A percentile compares a stretch with the other conserved stretches of the same genome.
phyloP scores from a whole-genome alignment of 2,113 vertebrate species.

The Tamias sibiricus region DNA sequence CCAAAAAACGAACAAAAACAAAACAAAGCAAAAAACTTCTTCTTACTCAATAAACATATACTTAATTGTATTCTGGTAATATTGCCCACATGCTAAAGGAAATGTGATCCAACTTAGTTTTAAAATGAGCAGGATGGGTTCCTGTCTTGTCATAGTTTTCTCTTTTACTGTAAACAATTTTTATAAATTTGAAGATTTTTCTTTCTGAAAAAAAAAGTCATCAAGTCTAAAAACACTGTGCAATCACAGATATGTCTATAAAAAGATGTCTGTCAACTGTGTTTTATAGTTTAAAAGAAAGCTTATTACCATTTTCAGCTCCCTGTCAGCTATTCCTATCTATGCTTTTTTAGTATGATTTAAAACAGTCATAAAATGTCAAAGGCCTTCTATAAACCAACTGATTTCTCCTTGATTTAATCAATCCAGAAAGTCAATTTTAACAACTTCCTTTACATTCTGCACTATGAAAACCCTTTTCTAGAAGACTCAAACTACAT shows the following conservation, averaged over 20 bases:
- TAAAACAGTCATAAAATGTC: constrained; percentile 75
- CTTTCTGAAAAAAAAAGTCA: constrained; percentile 48
- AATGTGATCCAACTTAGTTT: not conserved
- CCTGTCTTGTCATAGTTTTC: not conserved
- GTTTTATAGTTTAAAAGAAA: constrained; percentile 75
- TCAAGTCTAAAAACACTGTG: constrained; percentile 70
- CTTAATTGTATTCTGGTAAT: not conserved
- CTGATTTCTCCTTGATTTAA: constrained; percentile 69
- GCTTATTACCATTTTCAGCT: constrained; percentile 61
- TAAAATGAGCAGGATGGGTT: not conserved
- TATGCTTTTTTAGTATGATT: constrained; percentile 62
- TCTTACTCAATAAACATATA: not conserved
- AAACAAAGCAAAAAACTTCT: no score
- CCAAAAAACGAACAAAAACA: not conserved
- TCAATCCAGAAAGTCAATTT: constrained; percentile 68
- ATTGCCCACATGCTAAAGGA: not conserved
- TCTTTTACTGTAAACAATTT: constrained; percentile 63
- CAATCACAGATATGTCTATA: constrained; percentile 74
- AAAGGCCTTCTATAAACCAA: constrained; percentile 71
- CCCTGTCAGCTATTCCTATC: constrained; percentile 19
- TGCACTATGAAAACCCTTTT: constrained; percentile 74
- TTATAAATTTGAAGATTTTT: constrained; percentile 41
- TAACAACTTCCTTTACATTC: constrained; percentile 64
- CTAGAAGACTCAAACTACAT: constrained; percentile 46
- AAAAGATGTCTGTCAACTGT: constrained; percentile 80